Conservation (phyloP, 2,888 invertebrate species). For the Hetaerina titia region DNA sequence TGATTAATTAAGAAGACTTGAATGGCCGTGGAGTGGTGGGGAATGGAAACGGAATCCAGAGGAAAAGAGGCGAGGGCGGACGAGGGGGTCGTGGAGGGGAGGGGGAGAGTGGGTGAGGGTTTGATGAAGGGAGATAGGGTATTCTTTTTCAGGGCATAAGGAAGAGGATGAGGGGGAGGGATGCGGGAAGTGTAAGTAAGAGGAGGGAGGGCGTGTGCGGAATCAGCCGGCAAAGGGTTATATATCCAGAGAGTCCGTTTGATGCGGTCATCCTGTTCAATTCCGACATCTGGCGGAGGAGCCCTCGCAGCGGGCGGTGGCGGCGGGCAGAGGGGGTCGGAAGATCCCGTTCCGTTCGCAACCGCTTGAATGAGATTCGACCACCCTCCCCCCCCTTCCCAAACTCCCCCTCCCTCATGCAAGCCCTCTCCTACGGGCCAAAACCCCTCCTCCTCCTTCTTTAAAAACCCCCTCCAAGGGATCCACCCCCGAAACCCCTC, state of each 20-base stretch:
- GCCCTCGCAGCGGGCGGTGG: not conserved
- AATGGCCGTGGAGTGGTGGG: not conserved
- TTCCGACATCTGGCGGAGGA: conserved; percentile 37
- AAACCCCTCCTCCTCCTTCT: not conserved
- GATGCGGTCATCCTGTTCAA: conserved; percentile 55
- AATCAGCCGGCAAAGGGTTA: conserved; percentile 37
- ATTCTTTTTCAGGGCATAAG: not conserved
- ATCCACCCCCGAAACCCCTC: not conserved
- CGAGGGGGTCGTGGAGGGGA: not conserved
- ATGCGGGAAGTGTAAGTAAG: not conserved
- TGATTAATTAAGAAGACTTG: conserved; percentile 2
- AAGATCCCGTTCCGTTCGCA: too few relatives aligned
- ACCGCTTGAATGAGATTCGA: conserved; percentile 19
- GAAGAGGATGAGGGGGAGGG: not conserved
- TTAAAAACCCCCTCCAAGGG: conserved; percentile 11
- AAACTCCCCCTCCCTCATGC: not conserved
- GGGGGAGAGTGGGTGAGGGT: not conserved
- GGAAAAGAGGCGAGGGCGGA: not conserved
- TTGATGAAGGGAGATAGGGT: not conserved
- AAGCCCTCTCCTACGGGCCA: too few relatives aligned
- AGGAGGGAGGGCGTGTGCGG: not conserved
- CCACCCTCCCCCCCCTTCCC: not conserved
- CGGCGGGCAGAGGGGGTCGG: not conserved
- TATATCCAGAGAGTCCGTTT: conserved; percentile 16
- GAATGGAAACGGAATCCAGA: not conserved